Percentiles rank a stretch among this genome's conserved stretches.
Evolutionary conservation across 2,888 invertebrate species (phyloP).

Genomic region (Tenthredo mesomela): DNA sequence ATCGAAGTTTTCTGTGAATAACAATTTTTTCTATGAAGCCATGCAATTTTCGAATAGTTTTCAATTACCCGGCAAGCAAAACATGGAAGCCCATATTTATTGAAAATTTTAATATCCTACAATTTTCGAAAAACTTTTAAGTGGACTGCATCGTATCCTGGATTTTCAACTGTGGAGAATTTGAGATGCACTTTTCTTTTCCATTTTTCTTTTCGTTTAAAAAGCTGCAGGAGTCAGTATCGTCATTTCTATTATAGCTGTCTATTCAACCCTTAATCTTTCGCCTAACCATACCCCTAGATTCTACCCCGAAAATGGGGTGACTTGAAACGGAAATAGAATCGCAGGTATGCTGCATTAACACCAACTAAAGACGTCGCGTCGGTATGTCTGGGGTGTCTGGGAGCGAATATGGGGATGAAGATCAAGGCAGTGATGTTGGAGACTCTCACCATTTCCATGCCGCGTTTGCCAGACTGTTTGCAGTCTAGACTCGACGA

Average conservation of each 20-base stretch:
- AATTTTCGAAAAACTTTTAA: background rate
- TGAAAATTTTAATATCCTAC: background rate
- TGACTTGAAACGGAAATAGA: conserved; percentile 4
- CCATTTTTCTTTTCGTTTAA: background rate
- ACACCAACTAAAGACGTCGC: background rate
- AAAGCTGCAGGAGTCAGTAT: background rate
- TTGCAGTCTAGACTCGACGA: conserved; percentile 45
- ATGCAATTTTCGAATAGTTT: background rate
- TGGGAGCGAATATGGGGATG: conserved; percentile 11
- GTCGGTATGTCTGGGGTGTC: conserved; percentile 31
- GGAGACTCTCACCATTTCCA: conserved; percentile 38
- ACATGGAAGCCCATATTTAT: background rate
- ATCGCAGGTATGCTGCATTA: background rate
- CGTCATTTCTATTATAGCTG: background rate
- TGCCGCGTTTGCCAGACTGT: conserved; percentile 34
- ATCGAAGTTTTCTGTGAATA: background rate
- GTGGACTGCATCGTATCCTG: background rate
- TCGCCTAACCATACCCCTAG: background rate
- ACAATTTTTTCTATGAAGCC: background rate
- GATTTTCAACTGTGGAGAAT: background rate
- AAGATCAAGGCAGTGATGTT: conserved; percentile 35
- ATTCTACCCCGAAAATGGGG: background rate
- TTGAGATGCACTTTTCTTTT: background rate
- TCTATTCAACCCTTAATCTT: background rate
- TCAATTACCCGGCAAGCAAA: background rate